These are phyloP conservation scores for Drosophila nasuta DNA, from an alignment of 1,140 invertebrate genomes.

Conservation along the genomic window DNA sequence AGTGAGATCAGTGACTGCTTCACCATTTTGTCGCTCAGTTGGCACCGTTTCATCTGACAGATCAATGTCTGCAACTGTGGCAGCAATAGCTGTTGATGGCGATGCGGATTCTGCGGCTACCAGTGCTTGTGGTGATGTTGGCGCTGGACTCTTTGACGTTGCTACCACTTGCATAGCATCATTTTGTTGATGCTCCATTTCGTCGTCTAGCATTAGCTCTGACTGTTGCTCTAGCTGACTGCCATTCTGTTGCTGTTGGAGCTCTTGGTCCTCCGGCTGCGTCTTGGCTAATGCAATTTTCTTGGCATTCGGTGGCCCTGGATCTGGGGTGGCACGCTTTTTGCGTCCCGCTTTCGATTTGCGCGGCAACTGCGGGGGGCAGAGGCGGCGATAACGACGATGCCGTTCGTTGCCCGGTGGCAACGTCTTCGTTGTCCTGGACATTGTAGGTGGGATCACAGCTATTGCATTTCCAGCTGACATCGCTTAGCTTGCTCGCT, in stretches of 20 bases:
- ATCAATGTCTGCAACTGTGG: not conserved
- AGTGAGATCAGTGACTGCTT: not conserved
- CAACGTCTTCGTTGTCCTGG: not conserved
- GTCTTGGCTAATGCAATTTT: slow-evolving; percentile 5
- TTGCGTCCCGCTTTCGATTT: slow-evolving; percentile 60
- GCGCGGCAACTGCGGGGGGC: slow-evolving; percentile 18
- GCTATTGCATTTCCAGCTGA: slow-evolving; percentile 66
- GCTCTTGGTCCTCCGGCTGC: too few relatives aligned
- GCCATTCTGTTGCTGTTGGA: too few relatives aligned
- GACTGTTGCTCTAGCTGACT: too few relatives aligned
- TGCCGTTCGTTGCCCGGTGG: not conserved
- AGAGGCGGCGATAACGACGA: too few relatives aligned
- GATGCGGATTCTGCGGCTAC: not conserved
- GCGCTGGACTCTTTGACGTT: not conserved
- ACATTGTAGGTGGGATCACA: slow-evolving; percentile 36
- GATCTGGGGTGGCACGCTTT: slow-evolving; percentile 56
- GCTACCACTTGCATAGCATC: not conserved
- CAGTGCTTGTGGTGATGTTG: not conserved
- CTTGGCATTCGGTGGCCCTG: slow-evolving; percentile 16
- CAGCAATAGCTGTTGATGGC: not conserved
- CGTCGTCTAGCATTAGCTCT: too few relatives aligned
- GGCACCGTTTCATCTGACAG: not conserved
- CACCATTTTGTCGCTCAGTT: slow-evolving; percentile 9
- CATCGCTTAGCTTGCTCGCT: slow-evolving; percentile 13
- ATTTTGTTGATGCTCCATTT: not conserved